Conservation (phyloP, 2,888 invertebrate species). For the Lasiommata megera region DNA sequence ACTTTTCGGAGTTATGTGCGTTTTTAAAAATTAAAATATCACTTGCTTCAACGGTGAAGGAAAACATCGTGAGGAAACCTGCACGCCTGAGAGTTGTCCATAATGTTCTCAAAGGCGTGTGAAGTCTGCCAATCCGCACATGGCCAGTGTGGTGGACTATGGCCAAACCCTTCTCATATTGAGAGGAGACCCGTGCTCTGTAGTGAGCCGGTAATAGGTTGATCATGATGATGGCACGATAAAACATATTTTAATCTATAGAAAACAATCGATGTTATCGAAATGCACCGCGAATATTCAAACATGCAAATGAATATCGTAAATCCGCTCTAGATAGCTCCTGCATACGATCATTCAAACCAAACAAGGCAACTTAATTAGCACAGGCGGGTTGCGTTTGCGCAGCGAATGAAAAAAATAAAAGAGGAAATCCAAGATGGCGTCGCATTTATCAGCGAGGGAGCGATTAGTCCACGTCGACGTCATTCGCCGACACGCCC, state of each 20-base stretch:
- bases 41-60: no score
- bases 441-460: conserved; percentile 56
- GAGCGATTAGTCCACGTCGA: conserved; percentile 57
- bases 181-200: no score
- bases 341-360: conserved; percentile 44
- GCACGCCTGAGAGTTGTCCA: no score
- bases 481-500: conserved; percentile 58
- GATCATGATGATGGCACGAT: no score
- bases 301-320: neutral
- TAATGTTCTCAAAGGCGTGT: no score
- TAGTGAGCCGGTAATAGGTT: no score
- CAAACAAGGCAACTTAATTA: conserved; percentile 51
- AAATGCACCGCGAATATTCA: conserved; percentile 8
- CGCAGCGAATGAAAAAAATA: conserved; percentile 48
- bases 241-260: conserved; percentile 3
- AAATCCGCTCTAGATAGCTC: conserved; percentile 39
- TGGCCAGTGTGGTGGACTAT: no score
- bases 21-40: no score
- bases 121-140: no score
- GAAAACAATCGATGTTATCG: conserved; percentile 1
- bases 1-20: no score
- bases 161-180: no score
- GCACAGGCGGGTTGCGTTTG: conserved; percentile 49
- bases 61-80: no score
- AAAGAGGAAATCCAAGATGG: conserved; percentile 63